Evolutionary conservation across 2,113 vertebrate genomes (phyloP), one percentile per base, ranked within the genome.

Genomic region (Pelusios castaneus): DNA sequence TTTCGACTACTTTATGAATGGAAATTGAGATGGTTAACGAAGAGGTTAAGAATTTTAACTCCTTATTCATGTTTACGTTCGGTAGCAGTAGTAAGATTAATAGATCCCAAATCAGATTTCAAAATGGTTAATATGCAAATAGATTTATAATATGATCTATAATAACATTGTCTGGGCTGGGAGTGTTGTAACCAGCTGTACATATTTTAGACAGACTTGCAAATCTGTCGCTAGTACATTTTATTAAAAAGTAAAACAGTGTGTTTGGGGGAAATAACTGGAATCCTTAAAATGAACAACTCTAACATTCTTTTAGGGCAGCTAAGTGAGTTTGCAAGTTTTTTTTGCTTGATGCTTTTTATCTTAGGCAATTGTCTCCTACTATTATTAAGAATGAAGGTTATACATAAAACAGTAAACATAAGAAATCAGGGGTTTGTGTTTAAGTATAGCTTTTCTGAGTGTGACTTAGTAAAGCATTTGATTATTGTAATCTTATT

Each of bases 171-270:
- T 89, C 38, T 88, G 22, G 49, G 60, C 60, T 84, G 86, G 63
- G 77, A 58, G 54, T 85, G 27, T 77, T 95, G 3, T 12, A 47
- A 55, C 45, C 60, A 29, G 52, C 88, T 87, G 22, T 51, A 52
- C 2, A 10, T 82, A 60, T 84, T 83, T 87, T 85, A 19, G 4
- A 43, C 16, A 80, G 27, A 4, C 91, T 86, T 94, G 11, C 81
- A 91, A 91, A 94, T 79, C 73, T 96, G 84, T 95, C 97, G 94
- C 80, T 63, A 91, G 34, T 84, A 80, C 93, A 77, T 56, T 84
- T 88, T 94, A 4, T 60, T 92, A 38, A 54, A 31, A 41, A 51
- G n/a, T 80, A 3, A 58, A 55, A 60, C 87, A 91, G 43, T 56
- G 5, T 76, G 10, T 45, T 88, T 79, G 14, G 60, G 78, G 10